Percentiles rank a stretch among this genome's conserved stretches.
phyloP scores from a whole-genome alignment of 2,113 vertebrate species.

The Microcebus ravelobensis region DNA sequence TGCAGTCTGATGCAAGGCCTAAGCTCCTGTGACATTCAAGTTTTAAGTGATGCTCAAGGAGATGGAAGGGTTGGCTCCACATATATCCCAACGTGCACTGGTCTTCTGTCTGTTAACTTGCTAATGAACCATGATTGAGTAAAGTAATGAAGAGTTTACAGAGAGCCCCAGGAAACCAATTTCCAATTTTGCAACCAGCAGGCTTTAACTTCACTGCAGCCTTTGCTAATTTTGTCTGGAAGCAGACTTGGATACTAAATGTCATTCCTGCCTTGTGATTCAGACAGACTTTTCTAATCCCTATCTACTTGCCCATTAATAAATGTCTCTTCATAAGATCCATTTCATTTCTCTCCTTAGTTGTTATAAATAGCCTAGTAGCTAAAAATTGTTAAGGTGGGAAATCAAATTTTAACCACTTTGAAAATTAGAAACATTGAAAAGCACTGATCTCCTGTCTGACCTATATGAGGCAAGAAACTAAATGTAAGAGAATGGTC shows the following conservation, averaged over 20 bases:
- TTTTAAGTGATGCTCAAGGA: conserved; percentile 89
- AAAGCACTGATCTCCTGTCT: conserved; percentile 65
- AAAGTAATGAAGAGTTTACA: conserved; percentile 94
- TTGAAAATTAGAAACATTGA: conserved; percentile 76
- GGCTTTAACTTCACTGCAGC: conserved; percentile 86
- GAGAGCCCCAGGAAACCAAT: conserved; percentile 91
- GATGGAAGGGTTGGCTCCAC: conserved; percentile 83
- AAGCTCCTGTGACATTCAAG: conserved; percentile 88
- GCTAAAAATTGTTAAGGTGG: conserved; percentile 76
- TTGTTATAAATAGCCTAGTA: conserved; percentile 81
- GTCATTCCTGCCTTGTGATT: conserved; percentile 81
- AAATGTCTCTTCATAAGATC: conserved; percentile 78
- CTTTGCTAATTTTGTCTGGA: conserved; percentile 88
- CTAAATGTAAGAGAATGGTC: conserved; percentile 52
- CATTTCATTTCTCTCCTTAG: conserved; percentile 78
- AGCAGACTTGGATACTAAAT: conserved; percentile 85
- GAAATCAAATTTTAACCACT: conserved; percentile 81
- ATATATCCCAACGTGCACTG: conserved; percentile 85
- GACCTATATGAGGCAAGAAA: conserved; percentile 53
- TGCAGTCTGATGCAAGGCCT: conserved; percentile 78
- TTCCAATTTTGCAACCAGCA: conserved; percentile 91
- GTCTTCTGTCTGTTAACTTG: conserved; percentile 92
- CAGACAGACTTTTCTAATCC: conserved; percentile 83
- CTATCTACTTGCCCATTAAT: conserved; percentile 79
- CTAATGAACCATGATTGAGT: conserved; percentile 92